phyloP scores from a whole-genome alignment of 1,140 invertebrate species.

The Paralvinella palmiformis region DNA sequence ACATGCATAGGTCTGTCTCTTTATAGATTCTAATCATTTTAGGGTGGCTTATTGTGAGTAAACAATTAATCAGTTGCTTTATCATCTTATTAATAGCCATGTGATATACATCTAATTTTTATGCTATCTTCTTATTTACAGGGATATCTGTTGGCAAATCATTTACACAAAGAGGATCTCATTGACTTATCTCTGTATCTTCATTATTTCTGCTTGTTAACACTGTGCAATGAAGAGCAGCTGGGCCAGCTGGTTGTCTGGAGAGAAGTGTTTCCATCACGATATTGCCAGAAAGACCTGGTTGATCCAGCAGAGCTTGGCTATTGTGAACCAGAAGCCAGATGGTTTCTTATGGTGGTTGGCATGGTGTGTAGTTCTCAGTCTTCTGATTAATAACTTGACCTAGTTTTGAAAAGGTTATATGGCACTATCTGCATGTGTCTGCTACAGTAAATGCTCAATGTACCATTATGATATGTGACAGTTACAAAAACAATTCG shows the following conservation, averaged over 20 bases:
- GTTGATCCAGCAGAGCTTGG: conserved; percentile 25
- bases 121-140: conserved; percentile 23
- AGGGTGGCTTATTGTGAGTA: too few relatives aligned
- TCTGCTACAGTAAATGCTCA: background rate
- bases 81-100: too few relatives aligned
- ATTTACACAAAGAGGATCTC: conserved; percentile 42
- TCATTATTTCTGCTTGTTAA: conserved; percentile 39
- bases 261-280: conserved; percentile 45
- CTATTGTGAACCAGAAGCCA: conserved; percentile 34
- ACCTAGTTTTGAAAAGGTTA: background rate
- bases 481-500: background rate
- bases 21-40: too few relatives aligned
- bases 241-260: conserved; percentile 46
- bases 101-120: too few relatives aligned
- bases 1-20: too few relatives aligned
- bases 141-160: conserved; percentile 47
- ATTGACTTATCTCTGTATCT: conserved; percentile 39
- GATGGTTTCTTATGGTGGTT: conserved; percentile 47
- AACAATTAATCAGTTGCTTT: too few relatives aligned
- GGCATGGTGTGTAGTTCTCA: conserved; percentile 50
- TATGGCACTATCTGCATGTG: background rate
- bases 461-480: background rate
- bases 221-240: conserved; percentile 33
- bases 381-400: conserved; percentile 2
- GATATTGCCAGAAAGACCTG: conserved; percentile 26